phyloP scores from a whole-genome alignment of 2,113 vertebrate species.

The Pontoporia blainvillei region DNA sequence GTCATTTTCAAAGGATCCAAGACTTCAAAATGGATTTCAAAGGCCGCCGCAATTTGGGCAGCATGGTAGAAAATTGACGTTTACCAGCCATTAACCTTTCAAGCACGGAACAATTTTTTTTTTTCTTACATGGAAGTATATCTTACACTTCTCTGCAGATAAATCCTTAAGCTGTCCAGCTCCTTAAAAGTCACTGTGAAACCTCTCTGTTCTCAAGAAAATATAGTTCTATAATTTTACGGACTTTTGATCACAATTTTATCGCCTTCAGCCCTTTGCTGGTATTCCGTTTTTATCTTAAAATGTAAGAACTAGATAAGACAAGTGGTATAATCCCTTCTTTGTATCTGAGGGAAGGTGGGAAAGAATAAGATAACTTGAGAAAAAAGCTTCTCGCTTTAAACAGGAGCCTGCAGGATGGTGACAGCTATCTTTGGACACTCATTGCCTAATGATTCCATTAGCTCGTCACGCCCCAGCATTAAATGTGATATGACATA shows the following conservation, averaged over 20 bases:
- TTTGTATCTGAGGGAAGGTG: neutral
- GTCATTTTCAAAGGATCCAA: neutral
- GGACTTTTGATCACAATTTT: conserved; percentile 33
- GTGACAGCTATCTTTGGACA: neutral
- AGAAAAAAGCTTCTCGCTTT: neutral
- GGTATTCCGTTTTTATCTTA: conserved; percentile 13
- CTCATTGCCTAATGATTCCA: accelerated
- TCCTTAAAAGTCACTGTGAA: neutral
- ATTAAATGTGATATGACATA: accelerated
- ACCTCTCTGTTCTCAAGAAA: neutral
- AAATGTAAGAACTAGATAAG: neutral
- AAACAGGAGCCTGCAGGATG: accelerated
- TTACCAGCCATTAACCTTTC: conserved; percentile 60
- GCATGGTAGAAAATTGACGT: conserved; percentile 68
- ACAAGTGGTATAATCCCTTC: neutral
- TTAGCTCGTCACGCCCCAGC: accelerated
- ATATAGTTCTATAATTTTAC: conserved; percentile 8
- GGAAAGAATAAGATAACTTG: neutral
- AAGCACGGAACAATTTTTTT: neutral
- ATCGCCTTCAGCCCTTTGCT: neutral
- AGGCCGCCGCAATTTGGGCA: conserved; percentile 59
- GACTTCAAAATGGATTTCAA: conserved; percentile 56
- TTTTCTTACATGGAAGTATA: neutral
- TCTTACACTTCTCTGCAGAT: neutral
- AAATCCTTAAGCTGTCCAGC: neutral